These are phyloP conservation scores for Isotomurus palustris DNA, from an alignment of 2,888 invertebrate species.

Conservation along the genomic window DNA sequence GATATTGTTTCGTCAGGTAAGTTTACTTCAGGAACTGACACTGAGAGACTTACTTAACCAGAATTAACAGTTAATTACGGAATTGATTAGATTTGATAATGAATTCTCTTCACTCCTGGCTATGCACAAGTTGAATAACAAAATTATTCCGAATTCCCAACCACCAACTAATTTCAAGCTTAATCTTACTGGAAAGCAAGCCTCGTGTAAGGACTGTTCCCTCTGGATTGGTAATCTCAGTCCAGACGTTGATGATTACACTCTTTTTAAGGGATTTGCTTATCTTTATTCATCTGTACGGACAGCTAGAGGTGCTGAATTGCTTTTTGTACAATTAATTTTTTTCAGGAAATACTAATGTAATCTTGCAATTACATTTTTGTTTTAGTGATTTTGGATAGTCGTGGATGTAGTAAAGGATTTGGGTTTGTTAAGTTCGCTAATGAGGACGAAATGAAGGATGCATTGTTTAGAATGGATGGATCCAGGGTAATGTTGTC, in stretches of 20 bases:
- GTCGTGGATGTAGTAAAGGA: conserved; percentile 84
- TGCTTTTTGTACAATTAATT: not conserved
- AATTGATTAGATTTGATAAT: conserved; percentile 84
- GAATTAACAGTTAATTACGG: too few species aligned
- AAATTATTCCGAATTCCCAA: conserved; percentile 86
- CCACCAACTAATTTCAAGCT: conserved; percentile 53
- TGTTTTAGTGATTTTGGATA: conserved; percentile 75
- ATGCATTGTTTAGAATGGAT: conserved; percentile 88
- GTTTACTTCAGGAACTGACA: conserved; percentile 11
- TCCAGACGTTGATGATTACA: conserved; percentile 90
- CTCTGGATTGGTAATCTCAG: conserved; percentile 95
- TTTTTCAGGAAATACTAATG: not conserved
- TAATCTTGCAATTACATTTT: not conserved
- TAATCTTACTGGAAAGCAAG: conserved; percentile 59
- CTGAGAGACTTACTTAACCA: too few species aligned
- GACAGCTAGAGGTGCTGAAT: conserved; percentile 73
- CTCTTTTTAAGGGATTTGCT: conserved; percentile 83
- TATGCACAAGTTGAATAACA: conserved; percentile 92
- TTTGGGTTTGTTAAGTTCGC: conserved; percentile 95
- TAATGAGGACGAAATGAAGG: conserved; percentile 88
- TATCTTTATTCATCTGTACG: conserved; percentile 87
- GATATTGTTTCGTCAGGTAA: conserved; percentile 88
- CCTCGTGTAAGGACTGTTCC: conserved; percentile 79
- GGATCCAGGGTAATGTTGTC: conserved; percentile 62
- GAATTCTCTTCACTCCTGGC: conserved; percentile 88